Evolutionary conservation across 2,888 invertebrate genomes (phyloP).

Genomic region (Isoperla grammatica): DNA sequence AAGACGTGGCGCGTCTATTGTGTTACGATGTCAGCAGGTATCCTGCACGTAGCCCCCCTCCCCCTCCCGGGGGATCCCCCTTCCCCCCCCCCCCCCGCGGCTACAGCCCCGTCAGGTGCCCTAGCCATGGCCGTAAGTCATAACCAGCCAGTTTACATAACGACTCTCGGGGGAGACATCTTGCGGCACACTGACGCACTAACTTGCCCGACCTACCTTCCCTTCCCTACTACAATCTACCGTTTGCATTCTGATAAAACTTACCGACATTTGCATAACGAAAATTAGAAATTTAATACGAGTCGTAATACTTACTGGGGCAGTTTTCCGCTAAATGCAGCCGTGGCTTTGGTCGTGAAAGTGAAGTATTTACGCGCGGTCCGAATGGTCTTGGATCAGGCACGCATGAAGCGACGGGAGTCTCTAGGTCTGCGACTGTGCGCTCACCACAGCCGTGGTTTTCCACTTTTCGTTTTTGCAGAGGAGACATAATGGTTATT

Average conservation of each 20-base stretch:
- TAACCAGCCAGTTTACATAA: slow-evolving; percentile 18
- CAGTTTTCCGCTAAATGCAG: too few relatives aligned
- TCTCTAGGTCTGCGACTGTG: too few relatives aligned
- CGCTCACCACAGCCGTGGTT: too few relatives aligned
- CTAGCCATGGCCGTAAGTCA: slow-evolving; percentile 4
- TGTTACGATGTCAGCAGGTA: too few relatives aligned
- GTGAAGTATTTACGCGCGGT: too few relatives aligned
- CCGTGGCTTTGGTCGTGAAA: too few relatives aligned
- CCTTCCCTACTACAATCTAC: neutral
- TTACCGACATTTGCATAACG: slow-evolving; percentile 12
- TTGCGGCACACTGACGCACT: slow-evolving; percentile 6
- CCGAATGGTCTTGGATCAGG: too few relatives aligned
- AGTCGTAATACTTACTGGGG: neutral
- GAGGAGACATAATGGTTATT: too few relatives aligned
- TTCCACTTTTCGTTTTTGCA: too few relatives aligned
- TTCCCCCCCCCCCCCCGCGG: neutral
- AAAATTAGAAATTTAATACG: slow-evolving; percentile 14
- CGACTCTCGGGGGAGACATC: slow-evolving; percentile 11
- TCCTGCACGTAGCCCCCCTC: neutral
- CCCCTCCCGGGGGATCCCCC: neutral
- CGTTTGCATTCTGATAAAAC: slow-evolving; percentile 13
- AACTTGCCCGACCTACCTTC: neutral
- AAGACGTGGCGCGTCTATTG: too few relatives aligned
- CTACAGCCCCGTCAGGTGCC: slow-evolving; percentile 8
- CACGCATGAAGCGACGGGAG: too few relatives aligned